These are phyloP conservation scores for Oncorhynchus kisutch DNA, from an alignment of 2,113 vertebrate species.

Conservation along the genomic window DNA sequence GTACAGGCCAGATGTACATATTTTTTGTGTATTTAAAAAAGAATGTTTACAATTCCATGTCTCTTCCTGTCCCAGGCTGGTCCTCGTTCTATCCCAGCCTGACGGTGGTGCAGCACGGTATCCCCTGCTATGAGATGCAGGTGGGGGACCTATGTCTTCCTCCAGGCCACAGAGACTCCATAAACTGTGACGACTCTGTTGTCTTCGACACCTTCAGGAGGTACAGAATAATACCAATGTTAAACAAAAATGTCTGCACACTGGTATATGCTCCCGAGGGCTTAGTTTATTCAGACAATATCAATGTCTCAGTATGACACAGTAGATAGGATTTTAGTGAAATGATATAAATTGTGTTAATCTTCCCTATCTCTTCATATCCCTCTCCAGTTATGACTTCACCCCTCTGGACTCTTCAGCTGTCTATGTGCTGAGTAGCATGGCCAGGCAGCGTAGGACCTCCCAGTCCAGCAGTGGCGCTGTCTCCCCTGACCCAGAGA, in stretches of 20 bases:
- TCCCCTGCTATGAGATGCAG: constrained; percentile 97
- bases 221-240: constrained; percentile 54
- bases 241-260: too few relatives aligned
- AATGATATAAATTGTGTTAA: too few relatives aligned
- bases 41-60: background rate
- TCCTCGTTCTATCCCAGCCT: constrained; percentile 98
- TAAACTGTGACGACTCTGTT: constrained; percentile 98
- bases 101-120: constrained; percentile 98
- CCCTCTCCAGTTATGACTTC: constrained; percentile 88
- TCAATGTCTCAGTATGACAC: too few relatives aligned
- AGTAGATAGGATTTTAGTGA: too few relatives aligned
- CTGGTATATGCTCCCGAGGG: too few relatives aligned
- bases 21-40: too few relatives aligned
- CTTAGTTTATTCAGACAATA: too few relatives aligned
- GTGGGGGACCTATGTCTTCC: constrained; percentile 95
- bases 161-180: constrained; percentile 96
- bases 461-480: constrained; percentile 88
- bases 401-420: constrained; percentile 97
- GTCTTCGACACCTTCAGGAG: constrained; percentile 99
- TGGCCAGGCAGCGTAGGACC: constrained; percentile 95
- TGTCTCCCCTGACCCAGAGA: constrained; percentile 84
- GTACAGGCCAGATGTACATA: too few relatives aligned
- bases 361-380: too few relatives aligned
- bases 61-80: constrained; percentile 81
- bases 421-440: constrained; percentile 96